These are phyloP conservation scores for Synanthedon tipuliformis DNA, from an alignment of 2,888 invertebrate species.

Conservation along the genomic window DNA sequence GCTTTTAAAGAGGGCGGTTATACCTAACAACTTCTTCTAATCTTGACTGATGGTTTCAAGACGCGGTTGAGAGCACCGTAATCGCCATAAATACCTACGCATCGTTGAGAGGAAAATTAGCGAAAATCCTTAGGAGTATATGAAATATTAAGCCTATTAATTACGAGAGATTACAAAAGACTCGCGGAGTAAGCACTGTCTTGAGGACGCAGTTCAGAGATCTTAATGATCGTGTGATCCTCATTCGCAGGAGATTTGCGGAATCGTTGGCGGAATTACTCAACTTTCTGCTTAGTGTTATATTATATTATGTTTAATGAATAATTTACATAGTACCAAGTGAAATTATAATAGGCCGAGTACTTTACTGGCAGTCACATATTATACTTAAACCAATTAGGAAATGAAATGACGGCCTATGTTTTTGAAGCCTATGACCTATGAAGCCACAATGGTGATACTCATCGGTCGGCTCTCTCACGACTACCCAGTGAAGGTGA, in stretches of 20 bases:
- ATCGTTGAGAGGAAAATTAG: slow-evolving; percentile 38
- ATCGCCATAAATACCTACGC: slow-evolving; percentile 29
- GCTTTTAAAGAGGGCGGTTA: slow-evolving; percentile 28
- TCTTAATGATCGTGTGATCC: slow-evolving; percentile 52
- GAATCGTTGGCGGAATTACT: slow-evolving; percentile 12
- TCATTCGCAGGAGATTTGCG: slow-evolving; percentile 33
- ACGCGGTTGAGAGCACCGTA: slow-evolving; percentile 22
- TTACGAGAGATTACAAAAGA: slow-evolving; percentile 49
- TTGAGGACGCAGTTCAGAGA: slow-evolving; percentile 26
- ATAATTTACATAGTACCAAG: not conserved
- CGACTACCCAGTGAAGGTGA: too few species aligned
- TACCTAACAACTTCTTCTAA: slow-evolving; percentile 26
- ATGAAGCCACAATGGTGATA: too few species aligned
- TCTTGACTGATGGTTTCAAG: slow-evolving; percentile 32
- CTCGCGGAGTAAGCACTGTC: slow-evolving; percentile 34
- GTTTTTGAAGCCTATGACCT: too few species aligned
- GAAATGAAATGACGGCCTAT: too few species aligned
- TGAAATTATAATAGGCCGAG: too few species aligned
- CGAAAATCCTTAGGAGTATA: slow-evolving; percentile 44
- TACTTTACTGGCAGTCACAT: too few species aligned
- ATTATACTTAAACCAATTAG: too few species aligned
- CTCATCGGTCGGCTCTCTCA: too few species aligned
- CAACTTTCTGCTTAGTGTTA: not conserved
- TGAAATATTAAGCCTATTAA: slow-evolving; percentile 59
- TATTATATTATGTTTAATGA: not conserved